Percentiles rank a stretch among this genome's conserved stretches.
These are phyloP conservation scores for Aleiodes sp. DNA, from an alignment of 1,140 invertebrate species.

Conservation along the genomic window DNA sequence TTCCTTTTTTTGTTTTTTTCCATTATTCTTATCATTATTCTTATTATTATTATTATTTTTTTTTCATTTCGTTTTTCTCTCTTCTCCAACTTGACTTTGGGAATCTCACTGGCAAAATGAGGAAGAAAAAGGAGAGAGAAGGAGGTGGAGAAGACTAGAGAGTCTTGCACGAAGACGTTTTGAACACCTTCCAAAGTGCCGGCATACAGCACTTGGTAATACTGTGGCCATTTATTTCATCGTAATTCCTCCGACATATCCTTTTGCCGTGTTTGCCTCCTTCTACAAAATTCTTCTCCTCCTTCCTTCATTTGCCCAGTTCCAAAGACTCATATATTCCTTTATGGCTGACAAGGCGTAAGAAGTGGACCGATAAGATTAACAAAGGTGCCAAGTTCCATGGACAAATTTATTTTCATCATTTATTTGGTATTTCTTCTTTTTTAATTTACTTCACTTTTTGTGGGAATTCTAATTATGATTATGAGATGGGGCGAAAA, in stretches of 20 bases:
- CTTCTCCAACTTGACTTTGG: conserved; percentile 9
- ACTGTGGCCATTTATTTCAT: conserved; percentile 40
- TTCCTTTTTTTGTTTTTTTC: conserved; percentile 20
- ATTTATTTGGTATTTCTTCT: not conserved
- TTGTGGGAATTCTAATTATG: not conserved
- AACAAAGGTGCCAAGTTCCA: conserved; percentile 4
- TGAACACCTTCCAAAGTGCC: conserved; percentile 41
- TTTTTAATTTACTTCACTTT: conserved; percentile 2
- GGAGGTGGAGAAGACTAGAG: not conserved
- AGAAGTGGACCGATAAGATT: conserved; percentile 30
- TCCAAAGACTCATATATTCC: conserved; percentile 24
- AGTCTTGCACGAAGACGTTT: conserved; percentile 29
- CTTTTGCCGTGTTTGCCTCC: conserved; percentile 3
- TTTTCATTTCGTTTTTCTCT: conserved; percentile 2
- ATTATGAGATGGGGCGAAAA: not conserved
- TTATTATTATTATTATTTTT: not conserved
- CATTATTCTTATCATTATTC: too few relatives aligned
- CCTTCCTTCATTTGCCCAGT: not conserved
- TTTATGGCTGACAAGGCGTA: conserved; percentile 18
- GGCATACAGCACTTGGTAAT: conserved; percentile 37
- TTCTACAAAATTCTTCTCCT: not conserved
- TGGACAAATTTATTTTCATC: not conserved
- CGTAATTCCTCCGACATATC: conserved; percentile 37
- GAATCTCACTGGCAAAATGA: not conserved
- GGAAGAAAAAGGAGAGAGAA: not conserved